A percentile compares a stretch with the other conserved stretches of the same genome.
Evolutionary conservation across 2,797 vertebrate genomes (phyloP).

Genomic region (Sebastes hubbsi): DNA sequence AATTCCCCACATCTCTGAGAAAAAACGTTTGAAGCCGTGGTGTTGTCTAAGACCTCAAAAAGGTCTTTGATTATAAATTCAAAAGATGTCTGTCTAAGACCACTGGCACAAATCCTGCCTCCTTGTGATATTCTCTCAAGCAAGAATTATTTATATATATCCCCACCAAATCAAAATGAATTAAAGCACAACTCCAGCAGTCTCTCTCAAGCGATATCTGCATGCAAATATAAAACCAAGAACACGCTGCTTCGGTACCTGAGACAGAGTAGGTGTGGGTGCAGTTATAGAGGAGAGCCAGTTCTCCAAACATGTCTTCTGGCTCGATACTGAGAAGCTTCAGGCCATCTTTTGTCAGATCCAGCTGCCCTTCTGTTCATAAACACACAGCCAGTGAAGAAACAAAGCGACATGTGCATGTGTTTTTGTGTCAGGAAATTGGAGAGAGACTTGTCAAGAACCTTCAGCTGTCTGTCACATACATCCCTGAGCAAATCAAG

Average conservation of each 20-base stretch:
- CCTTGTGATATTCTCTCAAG: slow-evolving; percentile 24
- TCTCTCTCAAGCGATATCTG: neutral
- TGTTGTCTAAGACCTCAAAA: slow-evolving; percentile 46
- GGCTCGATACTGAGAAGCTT: slow-evolving; percentile 71
- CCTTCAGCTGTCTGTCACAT: neutral
- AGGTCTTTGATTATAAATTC: slow-evolving; percentile 67
- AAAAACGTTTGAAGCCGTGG: slow-evolving; percentile 42
- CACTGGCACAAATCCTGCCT: slow-evolving; percentile 14
- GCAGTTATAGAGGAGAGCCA: slow-evolving; percentile 78
- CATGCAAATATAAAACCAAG: neutral
- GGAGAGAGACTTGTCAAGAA: neutral
- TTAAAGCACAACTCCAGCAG: slow-evolving; percentile 5
- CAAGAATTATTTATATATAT: slow-evolving; percentile 38
- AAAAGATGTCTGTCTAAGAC: slow-evolving; percentile 33
- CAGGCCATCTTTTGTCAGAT: slow-evolving; percentile 72
- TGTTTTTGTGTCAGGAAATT: neutral
- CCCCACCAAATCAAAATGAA: neutral
- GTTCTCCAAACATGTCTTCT: slow-evolving; percentile 76
- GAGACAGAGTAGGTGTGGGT: slow-evolving; percentile 72
- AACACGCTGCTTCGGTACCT: slow-evolving; percentile 58
- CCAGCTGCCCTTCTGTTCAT: slow-evolving; percentile 75
- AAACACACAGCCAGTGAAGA: slow-evolving; percentile 27
- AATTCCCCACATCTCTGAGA: slow-evolving; percentile 48
- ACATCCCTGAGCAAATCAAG: slow-evolving; percentile 5
- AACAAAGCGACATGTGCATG: neutral